Evolutionary conservation across 2,797 vertebrate species (phyloP).

Genomic region (Mallotus villosus): DNA sequence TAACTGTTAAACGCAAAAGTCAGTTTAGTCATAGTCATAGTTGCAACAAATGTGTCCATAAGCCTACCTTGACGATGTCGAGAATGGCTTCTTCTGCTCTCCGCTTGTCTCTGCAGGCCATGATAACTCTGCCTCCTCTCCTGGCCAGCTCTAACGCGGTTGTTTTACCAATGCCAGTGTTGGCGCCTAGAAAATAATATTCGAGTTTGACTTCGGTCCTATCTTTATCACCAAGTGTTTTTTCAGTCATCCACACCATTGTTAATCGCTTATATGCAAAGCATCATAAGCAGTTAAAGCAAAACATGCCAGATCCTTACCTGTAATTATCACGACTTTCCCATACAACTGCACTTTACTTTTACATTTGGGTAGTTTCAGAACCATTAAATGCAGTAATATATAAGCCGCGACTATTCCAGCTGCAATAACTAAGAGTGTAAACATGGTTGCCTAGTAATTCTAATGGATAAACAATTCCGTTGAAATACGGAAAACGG

Average conservation of each 20-base stretch:
- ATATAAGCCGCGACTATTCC: slow-evolving; percentile 18
- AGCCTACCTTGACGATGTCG: slow-evolving; percentile 77
- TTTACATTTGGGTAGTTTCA: slow-evolving; percentile 35
- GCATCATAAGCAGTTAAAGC: too few species aligned
- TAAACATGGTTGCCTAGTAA: slow-evolving; percentile 18
- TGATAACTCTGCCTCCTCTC: slow-evolving; percentile 80
- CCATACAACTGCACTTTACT: slow-evolving; percentile 32
- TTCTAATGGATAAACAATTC: too few species aligned
- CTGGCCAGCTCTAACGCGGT: slow-evolving; percentile 81
- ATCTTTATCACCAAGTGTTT: neutral
- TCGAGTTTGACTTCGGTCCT: neutral
- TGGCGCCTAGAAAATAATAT: slow-evolving; percentile 71
- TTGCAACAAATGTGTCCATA: neutral
- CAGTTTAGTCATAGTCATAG: too few species aligned
- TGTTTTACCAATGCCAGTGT: slow-evolving; percentile 84
- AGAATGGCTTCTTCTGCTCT: slow-evolving; percentile 74
- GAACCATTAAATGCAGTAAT: slow-evolving; percentile 14
- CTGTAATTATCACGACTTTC: slow-evolving; percentile 43
- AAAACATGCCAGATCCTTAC: slow-evolving; percentile 19
- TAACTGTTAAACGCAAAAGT: too few species aligned
- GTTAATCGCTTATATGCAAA: too few species aligned
- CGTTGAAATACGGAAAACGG: too few species aligned
- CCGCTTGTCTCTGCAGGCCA: slow-evolving; percentile 77
- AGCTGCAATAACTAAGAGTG: slow-evolving; percentile 16
- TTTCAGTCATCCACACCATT: neutral